Conservation (phyloP, 2,113 vertebrate genomes). For the Gasterosteus aculeatus region DNA sequence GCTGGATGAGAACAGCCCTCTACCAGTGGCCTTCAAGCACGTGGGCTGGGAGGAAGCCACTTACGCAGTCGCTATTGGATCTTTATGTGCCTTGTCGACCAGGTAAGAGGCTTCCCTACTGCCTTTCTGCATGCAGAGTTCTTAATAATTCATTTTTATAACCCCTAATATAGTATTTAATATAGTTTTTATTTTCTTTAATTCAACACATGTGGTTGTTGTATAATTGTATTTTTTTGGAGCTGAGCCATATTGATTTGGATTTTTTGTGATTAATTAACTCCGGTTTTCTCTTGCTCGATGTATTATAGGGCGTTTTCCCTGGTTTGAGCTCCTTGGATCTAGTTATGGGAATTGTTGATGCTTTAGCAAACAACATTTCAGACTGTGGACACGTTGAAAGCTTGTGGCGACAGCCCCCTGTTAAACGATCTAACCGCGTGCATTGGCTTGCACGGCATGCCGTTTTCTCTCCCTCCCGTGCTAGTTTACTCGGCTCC, state of each 20-base stretch:
- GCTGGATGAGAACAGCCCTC: conserved; percentile 90
- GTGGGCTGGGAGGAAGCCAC: conserved; percentile 92
- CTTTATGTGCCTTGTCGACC: conserved; percentile 92
- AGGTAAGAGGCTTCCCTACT: conserved; percentile 81
- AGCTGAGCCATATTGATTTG: neutral
- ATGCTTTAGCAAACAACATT: neutral
- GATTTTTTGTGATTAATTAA: neutral
- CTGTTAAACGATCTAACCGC: conserved; percentile 9
- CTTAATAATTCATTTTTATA: conserved; percentile 1
- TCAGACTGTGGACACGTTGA: neutral
- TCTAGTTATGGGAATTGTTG: neutral
- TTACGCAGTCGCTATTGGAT: conserved; percentile 91
- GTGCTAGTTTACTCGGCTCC: conserved; percentile 88
- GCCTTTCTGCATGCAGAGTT: conserved; percentile 38
- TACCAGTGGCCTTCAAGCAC: conserved; percentile 92
- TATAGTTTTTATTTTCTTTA: neutral
- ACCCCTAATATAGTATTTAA: neutral
- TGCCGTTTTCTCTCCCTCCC: conserved; percentile 49
- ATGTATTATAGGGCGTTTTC: neutral
- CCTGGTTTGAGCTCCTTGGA: neutral
- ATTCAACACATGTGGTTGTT: neutral
- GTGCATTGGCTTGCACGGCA: conserved; percentile 50
- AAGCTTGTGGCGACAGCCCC: neutral
- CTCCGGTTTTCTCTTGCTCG: too few relatives aligned
- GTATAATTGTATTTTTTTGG: neutral